Evolutionary conservation across 2,888 invertebrate species (phyloP).

Genomic region (Mechanitis messenoides): DNA sequence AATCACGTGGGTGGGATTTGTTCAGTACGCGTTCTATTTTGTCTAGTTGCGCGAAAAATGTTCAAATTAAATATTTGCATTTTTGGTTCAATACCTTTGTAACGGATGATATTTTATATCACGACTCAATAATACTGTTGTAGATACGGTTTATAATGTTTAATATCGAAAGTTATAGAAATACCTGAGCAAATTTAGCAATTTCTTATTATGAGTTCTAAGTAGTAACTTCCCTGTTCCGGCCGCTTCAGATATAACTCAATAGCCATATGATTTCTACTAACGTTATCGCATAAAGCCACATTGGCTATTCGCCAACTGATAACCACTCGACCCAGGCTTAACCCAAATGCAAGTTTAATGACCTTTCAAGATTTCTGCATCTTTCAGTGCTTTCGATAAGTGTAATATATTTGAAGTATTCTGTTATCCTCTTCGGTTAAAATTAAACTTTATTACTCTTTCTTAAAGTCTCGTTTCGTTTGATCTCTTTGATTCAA

Average conservation of each 20-base stretch:
- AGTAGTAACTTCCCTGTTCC: slow-evolving; percentile 17
- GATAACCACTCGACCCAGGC: slow-evolving; percentile 62
- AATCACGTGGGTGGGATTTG: slow-evolving; percentile 2
- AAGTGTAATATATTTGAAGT: slow-evolving; percentile 34
- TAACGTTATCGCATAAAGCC: slow-evolving; percentile 56
- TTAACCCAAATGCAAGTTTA: slow-evolving; percentile 61
- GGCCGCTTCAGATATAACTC: slow-evolving; percentile 24
- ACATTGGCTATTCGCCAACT: slow-evolving; percentile 64
- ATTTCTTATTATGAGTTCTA: slow-evolving; percentile 11
- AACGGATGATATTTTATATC: too few species aligned
- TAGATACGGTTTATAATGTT: too few species aligned
- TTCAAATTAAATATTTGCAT: too few species aligned
- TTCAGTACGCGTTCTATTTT: not conserved
- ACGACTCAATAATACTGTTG: too few species aligned
- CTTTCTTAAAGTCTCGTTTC: not conserved
- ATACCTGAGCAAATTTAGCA: too few species aligned
- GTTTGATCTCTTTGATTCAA: slow-evolving; percentile 7
- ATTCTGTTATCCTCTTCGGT: slow-evolving; percentile 9
- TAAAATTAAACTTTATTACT: slow-evolving; percentile 7
- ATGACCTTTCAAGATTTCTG: slow-evolving; percentile 61
- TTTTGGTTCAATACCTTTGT: too few species aligned
- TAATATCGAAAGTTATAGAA: too few species aligned
- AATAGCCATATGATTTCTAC: slow-evolving; percentile 32
- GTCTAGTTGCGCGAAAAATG: not conserved
- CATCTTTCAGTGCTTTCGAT: slow-evolving; percentile 37